Conservation (phyloP, 2,113 vertebrate genomes). For the Petrocephalus microphthalmus region DNA sequence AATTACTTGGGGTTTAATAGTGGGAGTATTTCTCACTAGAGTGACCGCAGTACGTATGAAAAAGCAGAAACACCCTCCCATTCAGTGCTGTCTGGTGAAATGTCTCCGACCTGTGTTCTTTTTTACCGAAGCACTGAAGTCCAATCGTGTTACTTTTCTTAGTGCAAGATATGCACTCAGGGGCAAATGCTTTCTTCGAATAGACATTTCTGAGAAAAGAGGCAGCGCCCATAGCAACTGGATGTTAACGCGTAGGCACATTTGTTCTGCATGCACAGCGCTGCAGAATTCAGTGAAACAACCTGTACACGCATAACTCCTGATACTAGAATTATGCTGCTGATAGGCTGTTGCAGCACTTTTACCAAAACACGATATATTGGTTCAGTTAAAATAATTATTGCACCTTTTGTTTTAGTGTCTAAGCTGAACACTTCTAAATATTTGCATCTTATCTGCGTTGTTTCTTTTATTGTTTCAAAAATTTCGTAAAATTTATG, state of each 20-base stretch:
- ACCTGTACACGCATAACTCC: slow-evolving; percentile 31
- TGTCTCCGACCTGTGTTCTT: not conserved
- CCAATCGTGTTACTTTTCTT: slow-evolving; percentile 15
- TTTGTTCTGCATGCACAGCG: slow-evolving; percentile 54
- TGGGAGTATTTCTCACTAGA: not conserved
- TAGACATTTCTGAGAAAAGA: slow-evolving; percentile 53
- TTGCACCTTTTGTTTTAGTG: not conserved
- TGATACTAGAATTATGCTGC: not conserved
- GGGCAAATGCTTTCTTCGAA: slow-evolving; percentile 55
- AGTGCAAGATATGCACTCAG: slow-evolving; percentile 50
- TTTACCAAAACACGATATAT: not conserved
- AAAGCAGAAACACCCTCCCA: not conserved
- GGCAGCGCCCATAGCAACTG: slow-evolving; percentile 58
- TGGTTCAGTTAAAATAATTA: not conserved
- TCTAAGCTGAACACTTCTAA: not conserved
- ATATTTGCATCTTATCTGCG: not conserved
- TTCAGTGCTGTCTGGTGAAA: not conserved
- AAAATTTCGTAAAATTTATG: not conserved
- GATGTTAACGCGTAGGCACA: slow-evolving; percentile 60
- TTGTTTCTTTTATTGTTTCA: not conserved
- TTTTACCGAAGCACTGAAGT: slow-evolving; percentile 23
- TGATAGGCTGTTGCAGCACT: not conserved
- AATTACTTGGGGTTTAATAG: not conserved
- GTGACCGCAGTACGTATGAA: not conserved
- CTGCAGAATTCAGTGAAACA: slow-evolving; percentile 48